Evolutionary conservation across 2,888 invertebrate species (phyloP), one percentile per base, ranked within the genome.

Genomic region (Auanema freiburgensis): DNA sequence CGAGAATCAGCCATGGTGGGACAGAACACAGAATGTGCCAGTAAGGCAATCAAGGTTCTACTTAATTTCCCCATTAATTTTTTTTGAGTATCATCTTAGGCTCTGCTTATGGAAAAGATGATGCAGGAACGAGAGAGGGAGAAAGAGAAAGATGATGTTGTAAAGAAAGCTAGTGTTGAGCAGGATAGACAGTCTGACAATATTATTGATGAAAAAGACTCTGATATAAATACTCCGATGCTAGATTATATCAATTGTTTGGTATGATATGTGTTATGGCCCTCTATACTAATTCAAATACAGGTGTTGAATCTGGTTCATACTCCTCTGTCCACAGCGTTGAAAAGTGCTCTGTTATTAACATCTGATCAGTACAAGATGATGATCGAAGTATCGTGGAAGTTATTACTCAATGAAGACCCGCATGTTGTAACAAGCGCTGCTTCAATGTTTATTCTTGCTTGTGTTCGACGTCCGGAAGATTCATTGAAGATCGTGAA

Each of bases 331-430:
- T 91, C 92, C 0, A 89, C 90, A 0, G 86, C 95, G 59, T 88
- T 93, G 10, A 96, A 96, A 86, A 92, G 93, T 0, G 92, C 93
- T 0, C 91, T 92, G 0, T 90, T 93, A 3, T 88, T 97, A 84
- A 87, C 91, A 76, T 66, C 71, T 1, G 77, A 78, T 8, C 87
- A 92, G 77, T 77, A 76, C 57, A 69, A 71, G 44, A 87, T 91
- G 78, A 90, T 93, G 43, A 88, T 96, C 66, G 91, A 92, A 0
- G 91, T 93, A 0, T 92, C 94, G 0, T 98, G 98, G 98, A 92
- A 95, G 81, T 87, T 98, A 18, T 87, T 98, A 5, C 85, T 97
- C 49, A 96, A 98, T 83, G 89, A 90, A n/a, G 95, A 95, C 76
- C 86, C 87, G 69, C 87, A 88, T 72, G 81, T 88, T 16, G 84